Evolutionary conservation across 2,888 invertebrate genomes (phyloP).

Genomic region (Pyrochroa serraticornis): DNA sequence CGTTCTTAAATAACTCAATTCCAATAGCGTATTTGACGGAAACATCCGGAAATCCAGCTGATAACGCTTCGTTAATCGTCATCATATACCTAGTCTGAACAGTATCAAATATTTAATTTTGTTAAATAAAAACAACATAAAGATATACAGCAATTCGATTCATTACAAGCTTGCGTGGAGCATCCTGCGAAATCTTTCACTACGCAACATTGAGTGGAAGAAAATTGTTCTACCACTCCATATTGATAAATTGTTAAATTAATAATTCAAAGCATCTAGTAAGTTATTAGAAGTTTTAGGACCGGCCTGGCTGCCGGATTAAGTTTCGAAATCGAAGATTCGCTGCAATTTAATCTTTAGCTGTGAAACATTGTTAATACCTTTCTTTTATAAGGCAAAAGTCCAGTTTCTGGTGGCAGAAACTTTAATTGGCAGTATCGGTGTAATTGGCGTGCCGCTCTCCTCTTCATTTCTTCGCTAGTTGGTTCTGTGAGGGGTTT

Average conservation of each 20-base stretch:
- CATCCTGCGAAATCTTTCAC: too few species aligned
- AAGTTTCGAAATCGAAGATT: too few species aligned
- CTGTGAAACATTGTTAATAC: conserved; percentile 54
- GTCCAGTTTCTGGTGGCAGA: conserved; percentile 67
- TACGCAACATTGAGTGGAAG: too few species aligned
- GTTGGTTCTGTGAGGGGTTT: conserved; percentile 66
- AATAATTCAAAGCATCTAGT: too few species aligned
- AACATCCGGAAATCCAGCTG: conserved; percentile 72
- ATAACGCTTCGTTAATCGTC: conserved; percentile 77
- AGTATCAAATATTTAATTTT: conserved; percentile 2
- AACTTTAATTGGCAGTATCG: conserved; percentile 70
- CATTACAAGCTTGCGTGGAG: too few species aligned
- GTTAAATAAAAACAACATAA: not conserved
- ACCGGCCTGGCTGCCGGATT: too few species aligned
- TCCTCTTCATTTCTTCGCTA: conserved; percentile 75
- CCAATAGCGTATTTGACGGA: conserved; percentile 81
- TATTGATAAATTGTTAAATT: too few species aligned
- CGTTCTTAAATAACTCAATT: conserved; percentile 76
- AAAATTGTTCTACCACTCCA: too few species aligned
- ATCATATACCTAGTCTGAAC: conserved; percentile 73
- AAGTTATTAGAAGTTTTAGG: too few species aligned
- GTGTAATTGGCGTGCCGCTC: conserved; percentile 71
- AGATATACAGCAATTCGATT: too few species aligned
- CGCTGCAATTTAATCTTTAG: too few species aligned
- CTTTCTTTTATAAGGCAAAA: conserved; percentile 68